Evolutionary conservation across 2,797 vertebrate species (phyloP), one percentile per base, ranked within the genome.

Genomic region (Dermochelys coriacea): DNA sequence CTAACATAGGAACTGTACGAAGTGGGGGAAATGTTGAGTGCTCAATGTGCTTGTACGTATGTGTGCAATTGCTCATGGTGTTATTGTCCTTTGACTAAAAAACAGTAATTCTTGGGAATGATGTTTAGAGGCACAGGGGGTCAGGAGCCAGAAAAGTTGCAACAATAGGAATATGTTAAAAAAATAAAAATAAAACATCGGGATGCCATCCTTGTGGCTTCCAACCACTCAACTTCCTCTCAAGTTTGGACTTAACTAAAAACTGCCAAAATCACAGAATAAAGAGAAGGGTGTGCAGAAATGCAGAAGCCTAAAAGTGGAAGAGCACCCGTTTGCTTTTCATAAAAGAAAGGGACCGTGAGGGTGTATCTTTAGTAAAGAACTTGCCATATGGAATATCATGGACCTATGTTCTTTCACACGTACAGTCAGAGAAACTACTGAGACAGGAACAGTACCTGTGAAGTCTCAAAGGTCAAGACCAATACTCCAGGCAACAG

Each of bases 371-470:
- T 84, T 59, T 31, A 82, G 87, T 74, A 88, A 94, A 75, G 77
- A 95, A 87, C 54, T 84, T 82, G 79, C 1, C 3, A 79, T 89
- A 77, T 50, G 55, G 80, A 80, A 34, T 34, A 86, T 25, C 74
- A 78, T 51, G 71, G 93, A 64, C 21, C 77, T 89, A 21, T 1
- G 50, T 80, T 93, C 29, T 86, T 90, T 87, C 75, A 29, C 18
- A 64, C 5, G 85, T 86, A 75, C 6, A 82, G 51, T 82, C 91
- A 91, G 59, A 90, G 50, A 87, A 51, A 84, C 3, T 12, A 45
- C 54, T 85, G 84, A 74, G 64, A 61, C 1, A 88, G 85, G 93
- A 96, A 85, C 86, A 89, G 95, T 91, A 25, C 4, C n/a, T 82
- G 47, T 80, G 61, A 80, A 5, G 90, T 80, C 50, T 86, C 50